Evolutionary conservation across 2,888 invertebrate species (phyloP).

Genomic region (Drosophila anceps): DNA sequence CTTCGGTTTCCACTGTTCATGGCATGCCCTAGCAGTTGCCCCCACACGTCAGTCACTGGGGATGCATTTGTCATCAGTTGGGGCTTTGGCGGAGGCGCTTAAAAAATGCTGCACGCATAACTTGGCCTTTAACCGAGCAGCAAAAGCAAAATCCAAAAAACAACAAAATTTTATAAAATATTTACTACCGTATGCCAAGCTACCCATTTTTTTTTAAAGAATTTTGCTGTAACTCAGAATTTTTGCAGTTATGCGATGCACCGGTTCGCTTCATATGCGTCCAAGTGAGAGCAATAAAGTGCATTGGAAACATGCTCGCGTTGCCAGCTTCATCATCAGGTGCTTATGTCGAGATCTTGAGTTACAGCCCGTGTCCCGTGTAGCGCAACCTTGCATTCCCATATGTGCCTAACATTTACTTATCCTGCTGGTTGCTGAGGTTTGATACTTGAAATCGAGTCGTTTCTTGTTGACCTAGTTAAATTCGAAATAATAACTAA

Average conservation of each 20-base stretch:
- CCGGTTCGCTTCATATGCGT: slow-evolving; percentile 21
- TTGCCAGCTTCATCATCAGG: slow-evolving; percentile 40
- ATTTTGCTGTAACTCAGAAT: slow-evolving; percentile 16
- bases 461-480: not conserved
- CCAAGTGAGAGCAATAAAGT: slow-evolving; percentile 64
- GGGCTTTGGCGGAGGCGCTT: slow-evolving; percentile 45
- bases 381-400: not conserved
- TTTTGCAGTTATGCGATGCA: slow-evolving; percentile 15
- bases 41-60: slow-evolving; percentile 59
- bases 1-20: not conserved
- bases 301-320: slow-evolving; percentile 55
- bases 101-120: slow-evolving; percentile 65
- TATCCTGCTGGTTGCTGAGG: not conserved
- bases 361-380: too few relatives aligned
- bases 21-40: slow-evolving; percentile 16
- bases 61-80: slow-evolving; percentile 69
- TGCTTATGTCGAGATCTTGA: slow-evolving; percentile 22
- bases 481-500: not conserved
- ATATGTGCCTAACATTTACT: not conserved
- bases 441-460: too few relatives aligned
- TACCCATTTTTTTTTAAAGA: not conserved
- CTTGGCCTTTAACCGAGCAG: slow-evolving; percentile 65
- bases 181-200: not conserved
- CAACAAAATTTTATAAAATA: slow-evolving; percentile 51
- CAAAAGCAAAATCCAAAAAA: slow-evolving; percentile 20